A percentile compares a stretch with the other conserved stretches of the same genome.
phyloP scores from a whole-genome alignment of 37 sponge, comb jelly and placozoan species.

The Hormiphora californensis region DNA sequence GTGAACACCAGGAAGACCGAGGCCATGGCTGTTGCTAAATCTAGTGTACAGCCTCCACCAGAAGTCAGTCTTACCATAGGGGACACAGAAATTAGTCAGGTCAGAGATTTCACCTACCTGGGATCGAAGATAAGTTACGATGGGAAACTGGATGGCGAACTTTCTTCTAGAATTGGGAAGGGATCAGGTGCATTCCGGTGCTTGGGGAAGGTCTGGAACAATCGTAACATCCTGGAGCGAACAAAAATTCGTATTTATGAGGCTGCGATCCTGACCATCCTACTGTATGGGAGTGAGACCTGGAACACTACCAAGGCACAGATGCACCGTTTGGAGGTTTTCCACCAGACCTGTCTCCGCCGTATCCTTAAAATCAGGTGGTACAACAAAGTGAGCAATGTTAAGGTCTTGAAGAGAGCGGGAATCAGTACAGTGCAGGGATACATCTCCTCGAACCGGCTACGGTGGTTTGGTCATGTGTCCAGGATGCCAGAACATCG shows the following conservation, averaged over 20 bases:
- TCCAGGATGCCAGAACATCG: not conserved
- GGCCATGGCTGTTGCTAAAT: not conserved
- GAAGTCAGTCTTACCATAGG: not conserved
- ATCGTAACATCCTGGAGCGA: not conserved
- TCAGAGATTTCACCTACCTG: not conserved
- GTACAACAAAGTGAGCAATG: not conserved
- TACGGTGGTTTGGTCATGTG: constrained; percentile 4
- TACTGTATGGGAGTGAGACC: not conserved
- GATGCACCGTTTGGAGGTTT: not conserved
- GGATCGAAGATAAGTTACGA: not conserved
- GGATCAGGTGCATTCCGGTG: not conserved
- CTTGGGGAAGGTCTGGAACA: not conserved
- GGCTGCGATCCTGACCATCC: not conserved
- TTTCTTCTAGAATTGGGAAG: not conserved
- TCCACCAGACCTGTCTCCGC: not conserved
- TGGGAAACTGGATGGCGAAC: not conserved
- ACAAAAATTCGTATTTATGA: not conserved
- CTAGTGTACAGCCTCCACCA: not conserved
- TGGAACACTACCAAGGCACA: not conserved
- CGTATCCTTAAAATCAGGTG: not conserved
- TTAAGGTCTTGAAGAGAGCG: no score
- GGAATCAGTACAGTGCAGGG: not conserved
- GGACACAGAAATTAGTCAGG: not conserved
- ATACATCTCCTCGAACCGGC: not conserved
- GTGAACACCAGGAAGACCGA: not conserved